These are phyloP conservation scores for Chrysopilus asiliformis DNA, from an alignment of 2,888 invertebrate species.

Conservation along the genomic window DNA sequence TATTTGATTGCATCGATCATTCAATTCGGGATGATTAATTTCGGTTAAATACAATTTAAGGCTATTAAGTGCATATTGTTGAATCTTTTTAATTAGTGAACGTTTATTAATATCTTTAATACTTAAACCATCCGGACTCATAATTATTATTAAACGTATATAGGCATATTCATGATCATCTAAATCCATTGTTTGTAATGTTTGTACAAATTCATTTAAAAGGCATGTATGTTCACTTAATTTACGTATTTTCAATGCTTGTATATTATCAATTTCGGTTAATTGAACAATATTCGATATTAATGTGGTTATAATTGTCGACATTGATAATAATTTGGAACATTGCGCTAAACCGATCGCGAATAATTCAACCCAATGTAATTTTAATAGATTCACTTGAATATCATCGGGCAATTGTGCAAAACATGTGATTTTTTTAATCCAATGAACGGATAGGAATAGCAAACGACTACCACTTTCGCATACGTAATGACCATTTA, in stretches of 20 bases:
- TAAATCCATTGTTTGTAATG: conserved; percentile 59
- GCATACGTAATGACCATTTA: conserved; percentile 88
- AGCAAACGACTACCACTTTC: conserved; percentile 88
- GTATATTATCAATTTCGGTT: conserved; percentile 49
- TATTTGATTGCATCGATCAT: conserved; percentile 41
- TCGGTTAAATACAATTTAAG: conserved; percentile 36
- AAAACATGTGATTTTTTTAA: conserved; percentile 70
- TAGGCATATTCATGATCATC: conserved; percentile 80
- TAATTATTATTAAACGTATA: conserved; percentile 69
- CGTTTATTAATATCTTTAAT: conserved; percentile 30
- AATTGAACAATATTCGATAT: conserved; percentile 46
- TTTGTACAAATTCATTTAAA: conserved; percentile 68
- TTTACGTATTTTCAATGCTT: conserved; percentile 59
- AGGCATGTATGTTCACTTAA: conserved; percentile 68
- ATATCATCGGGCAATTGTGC: conserved; percentile 67
- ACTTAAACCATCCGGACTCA: conserved; percentile 53
- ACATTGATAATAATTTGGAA: conserved; percentile 60
- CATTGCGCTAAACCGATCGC: conserved; percentile 82
- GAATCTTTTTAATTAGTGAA: conserved; percentile 43
- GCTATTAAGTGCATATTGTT: conserved; percentile 48
- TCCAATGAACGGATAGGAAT: conserved; percentile 84
- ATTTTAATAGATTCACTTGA: conserved; percentile 70
- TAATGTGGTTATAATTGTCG: conserved; percentile 63
- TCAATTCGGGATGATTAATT: conserved; percentile 23
- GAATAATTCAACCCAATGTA: conserved; percentile 87